phyloP scores from a whole-genome alignment of 2,797 vertebrate species.

The Ctenosaura bakeri region DNA sequence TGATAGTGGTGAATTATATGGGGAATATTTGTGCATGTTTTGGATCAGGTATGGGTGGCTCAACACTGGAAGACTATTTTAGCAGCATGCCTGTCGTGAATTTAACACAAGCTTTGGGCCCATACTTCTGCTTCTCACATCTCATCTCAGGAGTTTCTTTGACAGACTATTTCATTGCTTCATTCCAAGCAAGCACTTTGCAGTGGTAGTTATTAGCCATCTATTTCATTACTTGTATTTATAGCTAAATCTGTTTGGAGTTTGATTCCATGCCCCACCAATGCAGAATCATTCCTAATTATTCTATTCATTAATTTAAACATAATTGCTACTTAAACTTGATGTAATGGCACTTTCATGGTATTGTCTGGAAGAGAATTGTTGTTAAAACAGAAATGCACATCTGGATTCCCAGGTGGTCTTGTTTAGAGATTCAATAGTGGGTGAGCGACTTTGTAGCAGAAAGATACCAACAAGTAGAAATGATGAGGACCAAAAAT shows the following conservation, averaged over 20 bases:
- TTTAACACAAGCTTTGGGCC: neutral
- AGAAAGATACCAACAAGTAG: neutral
- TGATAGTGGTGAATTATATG: neutral
- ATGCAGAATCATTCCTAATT: slow-evolving; percentile 31
- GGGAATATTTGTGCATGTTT: neutral
- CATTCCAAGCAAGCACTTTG: slow-evolving; percentile 44
- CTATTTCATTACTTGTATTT: slow-evolving; percentile 51
- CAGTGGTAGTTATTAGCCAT: slow-evolving; percentile 33
- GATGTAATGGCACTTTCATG: slow-evolving; percentile 42
- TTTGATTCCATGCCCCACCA: slow-evolving; percentile 44
- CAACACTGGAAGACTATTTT: neutral
- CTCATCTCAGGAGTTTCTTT: neutral
- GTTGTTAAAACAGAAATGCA: slow-evolving; percentile 33
- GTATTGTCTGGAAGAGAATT: slow-evolving; percentile 12
- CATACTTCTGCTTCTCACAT: neutral
- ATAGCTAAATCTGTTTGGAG: slow-evolving; percentile 52
- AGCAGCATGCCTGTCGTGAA: neutral
- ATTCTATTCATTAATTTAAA: slow-evolving; percentile 58
- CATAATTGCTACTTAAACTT: slow-evolving; percentile 46
- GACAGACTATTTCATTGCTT: neutral
- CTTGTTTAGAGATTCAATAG: slow-evolving; percentile 7
- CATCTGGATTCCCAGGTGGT: slow-evolving; percentile 47
- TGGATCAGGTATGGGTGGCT: neutral
- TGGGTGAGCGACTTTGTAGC: neutral
- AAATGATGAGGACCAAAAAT: neutral